Evolutionary conservation across 2,113 vertebrate genomes (phyloP).

Genomic region (Paradoxurus hermaphroditus): DNA sequence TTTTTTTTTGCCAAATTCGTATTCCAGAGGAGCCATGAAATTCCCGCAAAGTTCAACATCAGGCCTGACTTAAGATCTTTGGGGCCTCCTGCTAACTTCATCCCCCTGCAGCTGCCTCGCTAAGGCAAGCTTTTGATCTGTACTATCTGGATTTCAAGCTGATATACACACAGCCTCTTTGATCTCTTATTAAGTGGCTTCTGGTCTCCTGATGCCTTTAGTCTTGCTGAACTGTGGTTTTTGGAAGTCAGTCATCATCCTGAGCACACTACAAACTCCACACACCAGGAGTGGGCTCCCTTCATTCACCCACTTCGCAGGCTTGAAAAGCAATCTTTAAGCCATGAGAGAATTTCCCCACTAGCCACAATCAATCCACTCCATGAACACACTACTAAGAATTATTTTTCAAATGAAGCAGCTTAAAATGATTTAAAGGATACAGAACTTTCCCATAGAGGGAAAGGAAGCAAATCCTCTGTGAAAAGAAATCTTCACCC

Average conservation of each 20-base stretch:
- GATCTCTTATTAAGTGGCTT: constrained; percentile 76
- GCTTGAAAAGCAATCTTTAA: constrained; percentile 73
- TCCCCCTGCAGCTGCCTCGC: constrained; percentile 48
- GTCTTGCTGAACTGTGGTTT: constrained; percentile 60
- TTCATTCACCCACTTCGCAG: constrained; percentile 56
- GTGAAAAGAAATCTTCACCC: constrained; percentile 80
- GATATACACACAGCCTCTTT: constrained; percentile 70
- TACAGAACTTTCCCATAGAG: constrained; percentile 80
- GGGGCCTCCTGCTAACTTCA: constrained; percentile 14
- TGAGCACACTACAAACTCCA: constrained; percentile 61
- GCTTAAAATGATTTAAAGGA: constrained; percentile 83
- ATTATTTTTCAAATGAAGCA: constrained; percentile 80
- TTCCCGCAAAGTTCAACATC: background rate
- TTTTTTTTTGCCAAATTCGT: background rate
- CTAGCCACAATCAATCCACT: constrained; percentile 76
- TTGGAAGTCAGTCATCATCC: constrained; percentile 62
- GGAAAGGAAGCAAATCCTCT: constrained; percentile 79
- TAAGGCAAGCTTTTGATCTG: constrained; percentile 44
- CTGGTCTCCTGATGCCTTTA: constrained; percentile 68
- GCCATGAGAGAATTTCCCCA: constrained; percentile 78
- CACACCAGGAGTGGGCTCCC: constrained; percentile 64
- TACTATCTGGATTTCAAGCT: constrained; percentile 52
- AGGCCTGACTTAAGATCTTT: constrained; percentile 38
- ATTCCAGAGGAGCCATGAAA: constrained; percentile 28
- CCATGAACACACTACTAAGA: constrained; percentile 77